Conservation (phyloP, 2,888 invertebrate genomes). For the Polydrusus pterygomalis region DNA sequence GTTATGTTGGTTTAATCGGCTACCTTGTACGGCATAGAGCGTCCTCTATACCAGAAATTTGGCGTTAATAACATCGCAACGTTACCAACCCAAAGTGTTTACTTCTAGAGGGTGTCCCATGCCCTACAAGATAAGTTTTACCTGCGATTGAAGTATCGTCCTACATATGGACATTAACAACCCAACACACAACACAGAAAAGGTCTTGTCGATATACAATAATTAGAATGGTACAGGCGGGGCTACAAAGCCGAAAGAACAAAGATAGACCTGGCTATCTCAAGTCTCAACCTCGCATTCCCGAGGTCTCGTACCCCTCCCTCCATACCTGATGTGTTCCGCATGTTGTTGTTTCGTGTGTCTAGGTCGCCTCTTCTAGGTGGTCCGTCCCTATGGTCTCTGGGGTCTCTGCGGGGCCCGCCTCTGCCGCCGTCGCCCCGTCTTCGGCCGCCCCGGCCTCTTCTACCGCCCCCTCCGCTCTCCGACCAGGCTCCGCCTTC, state of each 20-base stretch:
- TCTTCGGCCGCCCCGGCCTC: constrained; percentile 61
- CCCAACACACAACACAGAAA: too few relatives aligned
- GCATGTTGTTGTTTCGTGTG: constrained; percentile 26
- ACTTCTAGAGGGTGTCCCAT: too few relatives aligned
- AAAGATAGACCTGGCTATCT: not conserved
- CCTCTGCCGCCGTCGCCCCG: constrained; percentile 19
- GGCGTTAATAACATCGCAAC: too few relatives aligned
- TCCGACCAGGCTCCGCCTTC: constrained; percentile 65
- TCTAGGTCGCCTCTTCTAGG: constrained; percentile 23
- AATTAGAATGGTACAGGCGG: not conserved
- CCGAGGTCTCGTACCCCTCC: not conserved
- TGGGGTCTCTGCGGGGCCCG: constrained; percentile 27
- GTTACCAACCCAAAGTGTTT: too few relatives aligned
- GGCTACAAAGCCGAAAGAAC: not conserved
- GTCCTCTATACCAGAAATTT: too few relatives aligned
- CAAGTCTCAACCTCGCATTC: not conserved
- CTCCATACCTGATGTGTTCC: constrained; percentile 35
- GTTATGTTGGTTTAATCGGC: too few relatives aligned
- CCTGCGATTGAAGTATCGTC: too few relatives aligned
- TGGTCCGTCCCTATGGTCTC: constrained; percentile 20
- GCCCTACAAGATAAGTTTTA: too few relatives aligned
- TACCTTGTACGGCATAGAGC: too few relatives aligned
- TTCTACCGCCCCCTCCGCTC: constrained; percentile 36
- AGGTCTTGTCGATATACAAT: too few relatives aligned
- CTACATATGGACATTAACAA: too few relatives aligned